A percentile compares a stretch with the other conserved stretches of the same genome.
Evolutionary conservation across 1,140 invertebrate genomes (phyloP).

Genomic region (Pantala flavescens): DNA sequence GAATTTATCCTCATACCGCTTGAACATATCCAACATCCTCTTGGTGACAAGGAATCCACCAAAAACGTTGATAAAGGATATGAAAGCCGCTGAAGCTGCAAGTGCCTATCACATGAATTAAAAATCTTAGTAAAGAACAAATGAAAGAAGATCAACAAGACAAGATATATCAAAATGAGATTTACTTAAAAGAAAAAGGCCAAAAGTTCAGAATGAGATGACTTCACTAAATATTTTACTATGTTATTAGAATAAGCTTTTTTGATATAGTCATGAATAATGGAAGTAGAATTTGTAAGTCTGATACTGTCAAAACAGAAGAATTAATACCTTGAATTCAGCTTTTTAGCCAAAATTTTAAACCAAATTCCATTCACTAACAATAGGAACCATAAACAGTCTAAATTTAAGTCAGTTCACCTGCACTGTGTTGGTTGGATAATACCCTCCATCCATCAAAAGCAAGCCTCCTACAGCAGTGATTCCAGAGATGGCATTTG

Average conservation of each 20-base stretch:
- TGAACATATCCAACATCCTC: conserved; percentile 89
- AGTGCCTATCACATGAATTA: conserved; percentile 42
- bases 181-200: not conserved
- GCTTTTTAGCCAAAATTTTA: too few relatives aligned
- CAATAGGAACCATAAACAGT: too few relatives aligned
- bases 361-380: too few relatives aligned
- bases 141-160: not conserved
- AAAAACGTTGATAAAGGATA: conserved; percentile 85
- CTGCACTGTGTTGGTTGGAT: conserved; percentile 56
- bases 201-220: not conserved
- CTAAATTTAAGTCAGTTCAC: conserved; percentile 23
- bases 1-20: conserved; percentile 42
- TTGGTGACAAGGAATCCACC: conserved; percentile 85
- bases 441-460: conserved; percentile 67
- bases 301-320: too few relatives aligned
- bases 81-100: conserved; percentile 69
- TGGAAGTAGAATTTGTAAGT: too few relatives aligned
- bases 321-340: too few relatives aligned
- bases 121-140: conserved; percentile 10
- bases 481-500: conserved; percentile 85
- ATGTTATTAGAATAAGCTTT: too few relatives aligned
- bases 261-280: too few relatives aligned
- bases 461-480: conserved; percentile 80
- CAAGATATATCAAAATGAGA: not conserved
- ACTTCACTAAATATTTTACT: too few relatives aligned